Evolutionary conservation across 2,888 invertebrate species (phyloP).

Genomic region (Congeria kusceri): DNA sequence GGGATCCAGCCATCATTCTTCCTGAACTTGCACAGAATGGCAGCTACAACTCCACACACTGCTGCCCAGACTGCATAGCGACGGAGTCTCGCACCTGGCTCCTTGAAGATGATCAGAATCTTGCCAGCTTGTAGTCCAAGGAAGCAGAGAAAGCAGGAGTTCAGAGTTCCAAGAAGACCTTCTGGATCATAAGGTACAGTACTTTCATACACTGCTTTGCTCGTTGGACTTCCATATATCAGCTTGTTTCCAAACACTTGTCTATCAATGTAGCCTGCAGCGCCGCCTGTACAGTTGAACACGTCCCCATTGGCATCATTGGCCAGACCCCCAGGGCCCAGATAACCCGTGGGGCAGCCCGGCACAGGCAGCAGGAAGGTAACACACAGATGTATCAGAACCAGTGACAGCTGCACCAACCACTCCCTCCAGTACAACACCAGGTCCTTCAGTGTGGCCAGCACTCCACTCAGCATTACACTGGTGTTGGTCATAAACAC

Average conservation of each 20-base stretch:
- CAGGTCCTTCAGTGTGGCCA: constrained; percentile 82
- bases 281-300: constrained; percentile 94
- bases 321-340: constrained; percentile 94
- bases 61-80: constrained; percentile 93
- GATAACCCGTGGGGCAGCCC: constrained; percentile 92
- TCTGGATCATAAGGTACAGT: constrained; percentile 91
- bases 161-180: constrained; percentile 91
- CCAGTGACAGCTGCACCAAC: constrained; percentile 89
- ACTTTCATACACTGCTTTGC: constrained; percentile 88
- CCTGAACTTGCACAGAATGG: constrained; percentile 80
- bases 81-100: constrained; percentile 87
- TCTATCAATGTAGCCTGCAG: constrained; percentile 94
- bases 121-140: constrained; percentile 89
- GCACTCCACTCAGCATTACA: constrained; percentile 60
- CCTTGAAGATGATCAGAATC: constrained; percentile 88
- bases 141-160: constrained; percentile 85
- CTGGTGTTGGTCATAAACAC: constrained; percentile 79
- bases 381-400: constrained; percentile 89
- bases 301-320: constrained; percentile 67
- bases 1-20: constrained; percentile 94
- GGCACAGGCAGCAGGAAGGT: constrained; percentile 92
- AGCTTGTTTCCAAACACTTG: constrained; percentile 91
- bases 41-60: constrained; percentile 73
- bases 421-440: constrained; percentile 88
- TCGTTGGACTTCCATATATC: constrained; percentile 90